A percentile compares a stretch with the other conserved stretches of the same genome.
phyloP scores from a whole-genome alignment of 2,797 vertebrate species.

The Sebastes goodei region DNA sequence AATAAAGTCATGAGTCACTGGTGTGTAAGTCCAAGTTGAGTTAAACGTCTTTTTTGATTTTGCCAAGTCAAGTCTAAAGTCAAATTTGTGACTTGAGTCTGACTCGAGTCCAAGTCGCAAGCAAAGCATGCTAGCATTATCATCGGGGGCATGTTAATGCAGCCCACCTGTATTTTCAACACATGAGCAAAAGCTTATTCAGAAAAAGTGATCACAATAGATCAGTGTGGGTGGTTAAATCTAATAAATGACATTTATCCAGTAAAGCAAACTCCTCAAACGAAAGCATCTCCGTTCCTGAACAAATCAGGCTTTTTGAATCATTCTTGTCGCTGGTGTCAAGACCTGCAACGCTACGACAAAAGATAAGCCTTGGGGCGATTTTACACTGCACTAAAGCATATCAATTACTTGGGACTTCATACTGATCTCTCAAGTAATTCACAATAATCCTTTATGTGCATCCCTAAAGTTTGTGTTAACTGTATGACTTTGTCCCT shows the following conservation, averaged over 20 bases:
- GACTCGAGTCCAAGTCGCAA: too few species aligned
- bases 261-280: not conserved
- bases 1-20: too few species aligned
- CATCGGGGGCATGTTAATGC: not conserved
- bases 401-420: constrained; percentile 1
- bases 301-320: not conserved
- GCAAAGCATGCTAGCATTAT: not conserved
- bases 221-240: not conserved
- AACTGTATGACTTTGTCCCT: constrained; percentile 60
- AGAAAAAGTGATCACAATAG: not conserved
- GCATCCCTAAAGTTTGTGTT: constrained; percentile 47
- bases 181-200: not conserved
- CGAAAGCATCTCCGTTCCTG: not conserved
- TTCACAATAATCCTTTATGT: constrained; percentile 8
- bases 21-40: too few species aligned
- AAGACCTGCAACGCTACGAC: not conserved
- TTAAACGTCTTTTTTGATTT: too few species aligned
- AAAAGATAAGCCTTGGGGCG: not conserved
- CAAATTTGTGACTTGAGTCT: too few species aligned
- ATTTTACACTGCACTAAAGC: not conserved
- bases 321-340: not conserved
- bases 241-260: not conserved
- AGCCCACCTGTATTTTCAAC: not conserved
- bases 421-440: not conserved
- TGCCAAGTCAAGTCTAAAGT: too few species aligned